A percentile compares a stretch with the other conserved stretches of the same genome.
phyloP scores from a whole-genome alignment of 1,140 invertebrate genomes.

The Physella acuta region DNA sequence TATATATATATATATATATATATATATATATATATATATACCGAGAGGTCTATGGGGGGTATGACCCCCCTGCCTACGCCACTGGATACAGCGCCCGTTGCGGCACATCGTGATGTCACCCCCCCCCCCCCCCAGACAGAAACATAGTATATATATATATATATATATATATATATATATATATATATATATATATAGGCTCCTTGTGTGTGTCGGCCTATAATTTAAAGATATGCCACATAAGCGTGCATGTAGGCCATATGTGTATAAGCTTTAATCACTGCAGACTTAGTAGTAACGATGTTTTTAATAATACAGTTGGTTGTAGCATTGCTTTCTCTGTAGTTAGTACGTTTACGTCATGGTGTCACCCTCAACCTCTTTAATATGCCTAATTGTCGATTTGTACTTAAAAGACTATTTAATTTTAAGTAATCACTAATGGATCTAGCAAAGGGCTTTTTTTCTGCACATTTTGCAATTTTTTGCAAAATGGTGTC shows the following conservation, averaged over 20 bases:
- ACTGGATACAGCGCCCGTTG: too few relatives aligned
- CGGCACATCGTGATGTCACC: background rate
- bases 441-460: background rate
- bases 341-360: too few relatives aligned
- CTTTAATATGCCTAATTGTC: background rate
- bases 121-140: background rate
- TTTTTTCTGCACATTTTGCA: too few relatives aligned
- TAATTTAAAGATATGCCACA: background rate
- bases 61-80: too few relatives aligned
- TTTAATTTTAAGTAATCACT: background rate
- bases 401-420: background rate
- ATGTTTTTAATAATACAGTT: background rate
- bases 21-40: conserved; percentile 14
- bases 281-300: too few relatives aligned
- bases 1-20: conserved; percentile 14
- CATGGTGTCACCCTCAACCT: background rate
- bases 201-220: too few relatives aligned
- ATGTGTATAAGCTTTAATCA: too few relatives aligned
- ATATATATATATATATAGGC: conserved; percentile 2
- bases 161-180: conserved; percentile 5
- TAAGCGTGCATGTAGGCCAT: background rate
- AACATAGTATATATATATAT: background rate
- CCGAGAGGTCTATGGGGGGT: too few relatives aligned
- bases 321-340: background rate
- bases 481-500: too few relatives aligned